phyloP scores from a whole-genome alignment of 2,113 vertebrate species.

The Antidorcas marsupialis region DNA sequence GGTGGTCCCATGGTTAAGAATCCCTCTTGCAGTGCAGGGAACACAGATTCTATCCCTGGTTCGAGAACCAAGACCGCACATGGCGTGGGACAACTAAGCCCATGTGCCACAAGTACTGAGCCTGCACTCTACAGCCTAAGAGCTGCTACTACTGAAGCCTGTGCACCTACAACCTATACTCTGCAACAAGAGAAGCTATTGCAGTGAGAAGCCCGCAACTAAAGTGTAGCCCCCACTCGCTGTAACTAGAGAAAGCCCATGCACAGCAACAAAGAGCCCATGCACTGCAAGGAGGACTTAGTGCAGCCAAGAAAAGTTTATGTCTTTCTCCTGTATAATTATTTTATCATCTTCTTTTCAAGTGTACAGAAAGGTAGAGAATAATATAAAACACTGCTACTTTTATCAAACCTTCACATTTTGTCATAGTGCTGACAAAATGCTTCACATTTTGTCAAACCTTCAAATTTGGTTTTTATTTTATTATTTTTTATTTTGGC shows the following conservation, averaged over 20 bases:
- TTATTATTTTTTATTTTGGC: background rate
- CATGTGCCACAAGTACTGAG: background rate
- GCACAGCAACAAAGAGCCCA: background rate
- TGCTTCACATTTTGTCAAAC: background rate
- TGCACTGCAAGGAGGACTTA: background rate
- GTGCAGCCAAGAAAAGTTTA: background rate
- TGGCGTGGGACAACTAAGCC: background rate
- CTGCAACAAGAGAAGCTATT: background rate
- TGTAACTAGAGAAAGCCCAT: background rate
- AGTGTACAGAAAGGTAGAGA: background rate
- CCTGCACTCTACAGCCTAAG: background rate
- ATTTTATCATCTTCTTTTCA: background rate
- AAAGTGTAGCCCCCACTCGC: background rate
- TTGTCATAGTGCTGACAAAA: background rate
- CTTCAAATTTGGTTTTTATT: background rate
- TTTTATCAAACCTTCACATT: conserved; percentile 20
- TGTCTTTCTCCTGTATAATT: background rate
- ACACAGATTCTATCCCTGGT: background rate
- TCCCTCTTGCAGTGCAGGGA: background rate
- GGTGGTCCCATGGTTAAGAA: background rate
- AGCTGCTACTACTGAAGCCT: background rate
- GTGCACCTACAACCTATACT: background rate
- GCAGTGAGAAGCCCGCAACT: background rate
- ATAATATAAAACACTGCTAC: background rate
- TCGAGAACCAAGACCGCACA: background rate